Base-by-base conservation (phyloP, 2,888 invertebrate species). In the Galerucella pusilla region DNA sequence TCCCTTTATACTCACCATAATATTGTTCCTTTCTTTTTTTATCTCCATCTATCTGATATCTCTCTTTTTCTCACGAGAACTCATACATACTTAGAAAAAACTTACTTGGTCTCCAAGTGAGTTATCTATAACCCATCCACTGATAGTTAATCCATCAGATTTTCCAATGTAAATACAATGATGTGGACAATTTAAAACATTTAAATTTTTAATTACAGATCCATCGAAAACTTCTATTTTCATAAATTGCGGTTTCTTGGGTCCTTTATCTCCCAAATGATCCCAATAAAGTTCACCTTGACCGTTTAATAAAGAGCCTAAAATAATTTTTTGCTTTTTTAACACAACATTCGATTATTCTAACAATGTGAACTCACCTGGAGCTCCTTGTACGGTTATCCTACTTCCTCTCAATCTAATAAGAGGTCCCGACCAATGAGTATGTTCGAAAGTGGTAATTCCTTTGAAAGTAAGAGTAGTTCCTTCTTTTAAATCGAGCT, bases 211-310 rank as follows among this genome's bases (percentile, higher is more conserved):
- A 54, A 81, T 75, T 3, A 73, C 52, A 0, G 81, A 79, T 42
- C 68, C 73, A 45, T 77, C 76, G 14, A 66, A 64, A 0, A 71
- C 74, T 65, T 78, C 78, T 10, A 81, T 76, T 57, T 73, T 79
- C 45, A 81, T 79, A 52, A 80, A 80, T 25, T 75, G 77, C 5
- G 81, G 81, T 67, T 81, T 81, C 42, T 75, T 71, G 7, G 71
- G 74, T 11, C 81, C 81, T 70, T 75, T 77, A 60, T 79, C 79
- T 20, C 81, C 81, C 54, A 59, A 10, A n/a, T 79, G 76, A 68
- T 81, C 81, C 81, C 81, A 81, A 46, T 81, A 81, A 10, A 77
- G 52, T 14, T 74, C 73, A 11, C 81, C 81, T 74, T 81, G 79
- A 0, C 81, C 81, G 67, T 81, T 73, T 25, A 80, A 60, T 61